Evolutionary conservation across 1,140 invertebrate species (phyloP).

Genomic region (silkworm (Bombyx mori)): ASM3026992v2 NC_085132.1:11084501-11085000

Average conservation of each 20-base stretch:
- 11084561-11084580: slow-evolving; percentile 78
- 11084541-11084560: slow-evolving; percentile 77
- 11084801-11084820: neutral
- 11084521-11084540: slow-evolving; percentile 65
- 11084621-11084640: slow-evolving; percentile 77
- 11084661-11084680: slow-evolving; percentile 51
- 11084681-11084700: slow-evolving; percentile 54
- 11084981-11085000: too few relatives aligned
- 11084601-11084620: slow-evolving; percentile 83
- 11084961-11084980: too few relatives aligned
- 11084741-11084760: slow-evolving; percentile 49
- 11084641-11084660: slow-evolving; percentile 44
- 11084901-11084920: too few relatives aligned
- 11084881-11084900: too few relatives aligned
- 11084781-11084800: slow-evolving; percentile 57
- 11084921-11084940: too few relatives aligned
- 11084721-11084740: slow-evolving; percentile 44
- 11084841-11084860: neutral
- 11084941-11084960: too few relatives aligned
- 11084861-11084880: too few relatives aligned
- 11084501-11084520: neutral
- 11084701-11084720: slow-evolving; percentile 49
- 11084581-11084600: slow-evolving; percentile 83
- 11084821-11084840: neutral
- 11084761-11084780: slow-evolving; percentile 58